Base-by-base conservation (phyloP, 2,113 vertebrate species). In the Entomyzon cyanotis region DNA sequence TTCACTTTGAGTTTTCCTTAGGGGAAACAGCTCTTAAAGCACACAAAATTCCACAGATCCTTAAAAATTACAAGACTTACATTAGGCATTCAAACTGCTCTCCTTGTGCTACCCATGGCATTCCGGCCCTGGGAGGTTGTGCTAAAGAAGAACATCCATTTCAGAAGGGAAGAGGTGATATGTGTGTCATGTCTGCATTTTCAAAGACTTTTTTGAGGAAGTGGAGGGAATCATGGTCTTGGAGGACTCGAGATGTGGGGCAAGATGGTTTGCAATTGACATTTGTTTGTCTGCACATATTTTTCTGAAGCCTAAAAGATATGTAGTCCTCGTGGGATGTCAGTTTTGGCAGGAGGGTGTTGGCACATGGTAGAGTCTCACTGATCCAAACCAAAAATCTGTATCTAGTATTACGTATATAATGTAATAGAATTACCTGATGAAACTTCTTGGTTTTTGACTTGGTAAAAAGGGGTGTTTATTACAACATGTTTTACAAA, bases 381-480 rank as follows among this genome's bases (percentile, higher is more conserved):
- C 28, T 71, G 88, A 84, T 96, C 76, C 68, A 86, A 95, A 93
- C 24, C 71, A 86, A 94, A 95, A 94, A 46, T 95, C 83, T 94
- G 41, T 94, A 78, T 86, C 79, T 96, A 95, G 60, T 84, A 58
- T 93, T 95, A 49, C 1, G 9, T 93, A 75, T 94, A 70, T 93
- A 96, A 88, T 71, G 76, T 84, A 94, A 88, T 60, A 92, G 82
- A 96, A 94, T 90, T 96, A 94, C 95, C 93, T 97, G 93, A 92
- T 96, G 79, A 96, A 96, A 94, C 74, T 12, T 7, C 60, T 91
- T 91, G 85, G 39, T 17, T 91, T 94, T 84, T 77, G 47, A 92
- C 79, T 92, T 35, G 73, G 90, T 94, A 70, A 94, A 93, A 93
- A 93, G 9, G 47, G 58, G 94, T 96, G 94, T 96, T 96, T 97